These are phyloP conservation scores for Paratrypauchen microcephalus DNA, from an alignment of 2,797 vertebrate species.

Conservation along the genomic window DNA sequence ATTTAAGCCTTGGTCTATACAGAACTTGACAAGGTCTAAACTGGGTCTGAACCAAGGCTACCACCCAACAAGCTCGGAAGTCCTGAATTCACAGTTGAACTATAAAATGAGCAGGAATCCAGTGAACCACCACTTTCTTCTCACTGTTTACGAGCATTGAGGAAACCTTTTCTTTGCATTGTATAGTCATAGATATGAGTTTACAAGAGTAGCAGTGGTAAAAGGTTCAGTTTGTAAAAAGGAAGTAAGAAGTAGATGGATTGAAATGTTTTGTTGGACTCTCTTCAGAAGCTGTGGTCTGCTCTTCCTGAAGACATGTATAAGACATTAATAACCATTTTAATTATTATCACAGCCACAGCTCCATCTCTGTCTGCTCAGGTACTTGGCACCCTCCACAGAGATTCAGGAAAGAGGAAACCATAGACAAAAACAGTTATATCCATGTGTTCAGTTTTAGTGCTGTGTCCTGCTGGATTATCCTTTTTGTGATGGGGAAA, in stretches of 20 bases:
- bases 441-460: not conserved
- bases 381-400: conserved; percentile 32
- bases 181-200: conserved; percentile 27
- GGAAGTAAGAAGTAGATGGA: conserved; percentile 47
- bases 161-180: conserved; percentile 37
- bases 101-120: not conserved
- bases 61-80: too few relatives aligned
- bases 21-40: too few relatives aligned
- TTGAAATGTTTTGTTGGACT: conserved; percentile 63
- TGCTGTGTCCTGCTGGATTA: not conserved
- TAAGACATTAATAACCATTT: conserved; percentile 63
- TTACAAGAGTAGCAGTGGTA: conserved; percentile 58
- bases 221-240: conserved; percentile 54
- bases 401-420: conserved; percentile 27
- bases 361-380: conserved; percentile 36
- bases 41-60: too few relatives aligned
- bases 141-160: conserved; percentile 17
- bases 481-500: not conserved
- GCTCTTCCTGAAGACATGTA: conserved; percentile 61
- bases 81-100: too few relatives aligned
- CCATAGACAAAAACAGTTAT: conserved; percentile 19
- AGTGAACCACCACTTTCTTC: not conserved
- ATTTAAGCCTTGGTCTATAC: not conserved
- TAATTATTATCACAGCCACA: conserved; percentile 72
- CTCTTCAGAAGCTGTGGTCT: conserved; percentile 37